Conservation (phyloP, 92 coral and sea anemone genomes). For the Siderastrea siderea region DNA sequence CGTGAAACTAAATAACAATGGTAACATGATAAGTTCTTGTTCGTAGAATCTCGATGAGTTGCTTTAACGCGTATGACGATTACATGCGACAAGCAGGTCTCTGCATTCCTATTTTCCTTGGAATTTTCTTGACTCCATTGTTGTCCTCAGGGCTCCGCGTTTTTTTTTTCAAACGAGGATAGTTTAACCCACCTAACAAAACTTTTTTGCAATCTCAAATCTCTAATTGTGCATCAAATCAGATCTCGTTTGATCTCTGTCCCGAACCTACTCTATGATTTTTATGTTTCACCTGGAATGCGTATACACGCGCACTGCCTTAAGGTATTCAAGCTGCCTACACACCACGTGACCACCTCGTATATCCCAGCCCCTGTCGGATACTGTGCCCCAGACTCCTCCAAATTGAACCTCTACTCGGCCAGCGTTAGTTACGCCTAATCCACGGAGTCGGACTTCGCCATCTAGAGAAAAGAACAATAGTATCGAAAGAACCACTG, state of each 20-base stretch:
- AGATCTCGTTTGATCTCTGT: too few species aligned
- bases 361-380: constrained; percentile 52
- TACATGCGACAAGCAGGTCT: too few species aligned
- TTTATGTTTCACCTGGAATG: constrained; percentile 34
- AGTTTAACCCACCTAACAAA: too few species aligned
- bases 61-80: too few species aligned
- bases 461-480: constrained; percentile 10
- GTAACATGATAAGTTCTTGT: too few species aligned
- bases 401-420: constrained; percentile 45
- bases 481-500: too few species aligned
- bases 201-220: too few species aligned
- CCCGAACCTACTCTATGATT: not conserved
- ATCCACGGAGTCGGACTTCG: constrained; percentile 27
- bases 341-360: constrained; percentile 66
- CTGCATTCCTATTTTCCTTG: not conserved
- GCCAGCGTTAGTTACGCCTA: constrained; percentile 46
- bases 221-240: too few species aligned
- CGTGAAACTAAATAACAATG: too few species aligned
- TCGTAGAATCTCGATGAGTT: too few species aligned
- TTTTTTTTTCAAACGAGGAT: too few species aligned
- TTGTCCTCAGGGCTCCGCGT: too few species aligned
- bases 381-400: constrained; percentile 61
- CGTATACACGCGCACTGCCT: constrained; percentile 45
- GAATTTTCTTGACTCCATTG: not conserved
- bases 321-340: constrained; percentile 65